These are phyloP conservation scores for Gnathonemus longibarbis DNA, from an alignment of 2,113 vertebrate species.

Conservation along the genomic window DNA sequence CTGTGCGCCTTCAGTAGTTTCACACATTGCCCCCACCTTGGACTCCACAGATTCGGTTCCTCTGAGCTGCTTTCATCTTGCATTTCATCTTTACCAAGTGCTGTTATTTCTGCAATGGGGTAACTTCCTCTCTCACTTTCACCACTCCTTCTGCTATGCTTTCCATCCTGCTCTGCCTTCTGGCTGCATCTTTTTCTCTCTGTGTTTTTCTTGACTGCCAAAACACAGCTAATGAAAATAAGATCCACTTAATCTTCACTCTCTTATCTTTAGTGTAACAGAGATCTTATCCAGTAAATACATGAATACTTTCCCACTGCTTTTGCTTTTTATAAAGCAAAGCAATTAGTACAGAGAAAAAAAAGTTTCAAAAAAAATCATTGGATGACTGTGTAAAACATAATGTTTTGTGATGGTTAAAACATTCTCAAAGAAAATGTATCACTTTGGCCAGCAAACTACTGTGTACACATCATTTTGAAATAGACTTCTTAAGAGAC, in stretches of 20 bases:
- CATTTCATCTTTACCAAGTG: background rate
- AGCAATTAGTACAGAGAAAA: background rate
- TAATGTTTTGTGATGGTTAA: background rate
- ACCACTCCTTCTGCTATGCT: background rate
- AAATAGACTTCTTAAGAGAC: background rate
- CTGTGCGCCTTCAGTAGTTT: background rate
- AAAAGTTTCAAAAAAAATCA: background rate
- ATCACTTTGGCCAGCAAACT: background rate
- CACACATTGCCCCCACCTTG: background rate
- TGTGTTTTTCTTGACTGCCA: background rate
- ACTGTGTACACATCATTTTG: background rate
- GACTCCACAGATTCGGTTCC: background rate
- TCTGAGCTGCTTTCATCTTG: background rate
- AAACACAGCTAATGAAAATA: background rate
- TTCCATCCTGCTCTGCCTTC: background rate
- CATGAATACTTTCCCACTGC: background rate
- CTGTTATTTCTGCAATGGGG: background rate
- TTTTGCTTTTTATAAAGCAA: background rate
- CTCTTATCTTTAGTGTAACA: background rate
- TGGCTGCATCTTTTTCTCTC: background rate
- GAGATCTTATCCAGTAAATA: background rate
- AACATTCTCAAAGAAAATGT: background rate
- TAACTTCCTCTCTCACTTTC: background rate
- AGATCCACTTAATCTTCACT: background rate
- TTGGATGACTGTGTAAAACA: background rate